Base-by-base conservation (phyloP, 2,797 vertebrate species). In the Schizopygopsis pylzovi region DNA sequence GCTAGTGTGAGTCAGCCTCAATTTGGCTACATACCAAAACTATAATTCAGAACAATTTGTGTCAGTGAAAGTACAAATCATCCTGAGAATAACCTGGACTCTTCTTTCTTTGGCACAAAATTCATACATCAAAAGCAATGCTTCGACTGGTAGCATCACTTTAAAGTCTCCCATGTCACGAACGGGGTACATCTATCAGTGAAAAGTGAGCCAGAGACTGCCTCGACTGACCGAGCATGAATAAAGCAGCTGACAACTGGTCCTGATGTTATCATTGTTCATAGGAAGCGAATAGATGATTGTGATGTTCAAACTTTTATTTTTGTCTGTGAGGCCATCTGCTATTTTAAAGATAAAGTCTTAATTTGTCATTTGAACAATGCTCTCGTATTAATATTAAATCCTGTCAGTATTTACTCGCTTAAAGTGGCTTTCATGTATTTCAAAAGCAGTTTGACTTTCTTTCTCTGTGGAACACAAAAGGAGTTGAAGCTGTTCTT, bases 1-100 rank as follows among this genome's bases (percentile, higher is more conserved):
- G 80, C 59, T 28, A 18, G 52, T 5, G 52, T 88, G 84, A 88
- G 52, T 88, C 85, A 86, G 61, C 11, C 39, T 86, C 68, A 75
- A 77, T 67, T 73, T 73, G 28, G 13, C 81, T 83, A 81, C 28
- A 79, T 56, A 45, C 22, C 4, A 2, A 70, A 79, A 79, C 76
- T 79, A 56, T 72, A 56, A 56, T 82, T 20, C 47, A 72, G n/a
- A 86, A 59, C 56, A 22, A 37, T 63, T 39, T 43, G 13, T 72
- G 43, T 85, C 33, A 54, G 67, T 68, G 3, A 59, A 67, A 33
- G 56, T 16, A 73, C 45, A 75, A 52, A 33, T 54, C 20, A 81
- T 75, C 56, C 68, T 54, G 11, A 65, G 47, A 70, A 81, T 33
- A 39, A 52, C 11, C 79, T 37, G 15, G 22, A 79, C 8, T 28